These are phyloP conservation scores for Coleophora flavipennella DNA, from an alignment of 2,888 invertebrate genomes.

Conservation along the genomic window DNA sequence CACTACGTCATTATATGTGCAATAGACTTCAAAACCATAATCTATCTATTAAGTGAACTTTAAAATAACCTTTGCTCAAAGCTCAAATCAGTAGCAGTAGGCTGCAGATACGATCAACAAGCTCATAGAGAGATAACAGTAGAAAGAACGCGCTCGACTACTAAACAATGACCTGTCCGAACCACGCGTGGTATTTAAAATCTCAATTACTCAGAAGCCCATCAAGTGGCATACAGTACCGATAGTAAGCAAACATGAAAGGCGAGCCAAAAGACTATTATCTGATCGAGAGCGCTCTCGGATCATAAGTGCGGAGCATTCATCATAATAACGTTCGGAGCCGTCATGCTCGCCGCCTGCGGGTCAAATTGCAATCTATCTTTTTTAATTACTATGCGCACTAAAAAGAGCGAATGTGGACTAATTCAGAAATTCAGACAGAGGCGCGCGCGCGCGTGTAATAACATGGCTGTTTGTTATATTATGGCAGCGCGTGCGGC, in stretches of 20 bases:
- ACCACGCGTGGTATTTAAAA: slow-evolving; percentile 31
- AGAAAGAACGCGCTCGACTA: background rate
- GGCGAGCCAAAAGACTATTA: slow-evolving; percentile 40
- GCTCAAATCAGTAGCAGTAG: background rate
- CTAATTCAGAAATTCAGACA: slow-evolving; percentile 48
- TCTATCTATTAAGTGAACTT: background rate
- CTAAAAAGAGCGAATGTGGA: slow-evolving; percentile 50
- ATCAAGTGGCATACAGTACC: slow-evolving; percentile 38
- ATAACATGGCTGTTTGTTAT: slow-evolving; percentile 26
- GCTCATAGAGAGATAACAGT: background rate
- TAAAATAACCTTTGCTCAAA: background rate
- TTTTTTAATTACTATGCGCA: slow-evolving; percentile 64
- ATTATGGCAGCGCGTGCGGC: slow-evolving; percentile 27
- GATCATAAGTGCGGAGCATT: slow-evolving; percentile 47
- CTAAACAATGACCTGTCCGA: slow-evolving; percentile 11
- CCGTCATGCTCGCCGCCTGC: slow-evolving; percentile 61
- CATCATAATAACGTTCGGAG: slow-evolving; percentile 61
- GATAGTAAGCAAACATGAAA: slow-evolving; percentile 54
- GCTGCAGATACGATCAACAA: background rate
- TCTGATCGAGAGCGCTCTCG: slow-evolving; percentile 54
- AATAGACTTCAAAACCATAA: no score
- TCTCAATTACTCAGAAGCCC: slow-evolving; percentile 50
- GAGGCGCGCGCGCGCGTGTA: slow-evolving; percentile 57
- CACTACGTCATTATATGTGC: no score
- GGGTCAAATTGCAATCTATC: slow-evolving; percentile 69